Base-by-base conservation (phyloP, 2,113 vertebrate species). In the Fregetta grallaria region DNA sequence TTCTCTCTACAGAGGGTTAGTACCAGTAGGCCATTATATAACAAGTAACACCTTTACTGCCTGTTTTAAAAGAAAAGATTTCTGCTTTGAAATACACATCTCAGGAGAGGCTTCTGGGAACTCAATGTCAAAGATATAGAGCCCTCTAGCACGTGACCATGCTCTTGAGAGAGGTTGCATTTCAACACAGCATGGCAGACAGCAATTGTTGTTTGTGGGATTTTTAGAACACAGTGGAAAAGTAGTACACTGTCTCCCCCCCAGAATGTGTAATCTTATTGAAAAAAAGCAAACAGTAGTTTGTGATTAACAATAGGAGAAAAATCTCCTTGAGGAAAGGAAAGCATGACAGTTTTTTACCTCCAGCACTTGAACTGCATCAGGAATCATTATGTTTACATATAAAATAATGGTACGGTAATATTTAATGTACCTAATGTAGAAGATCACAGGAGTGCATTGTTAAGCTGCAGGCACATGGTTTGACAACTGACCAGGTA, bases 111-210 rank as follows among this genome's bases (percentile, higher is more conserved):
- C 11, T 89, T 40, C 67, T 80, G 50, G 15, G 8, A 22, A 68
- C 45, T 76, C 53, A 52, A 3, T 70, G 59, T 65, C 72, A 83
- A 50, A 73, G 40, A 86, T n/a, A 79, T 1, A 86, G 40, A 66
- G 53, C 18, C 0, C 0, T 45, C 23, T 45, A 92, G 27, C 86
- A 88, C 0, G 0, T 53, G 58, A 36, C 34, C 36, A 20, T 53
- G 40, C 63, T 66, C 72, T 14, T 2, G 2, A 52, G 29, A 72
- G 21, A 83, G 23, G 6, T 21, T 34, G 13, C 1, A 0, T 76
- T 90, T 68, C 71, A 47, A 42, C 26, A 72, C 3, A n/a, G 5
- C 44, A 30, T 29, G n/a, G 18, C 12, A 92, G 40, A 68, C 13
- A 74, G 27, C 3, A 70, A 13, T 20, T 70, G 15, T 21, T 53